These are phyloP conservation scores for Pristionchus entomophagus DNA, from an alignment of 2,888 invertebrate genomes.

Conservation along the genomic window DNA sequence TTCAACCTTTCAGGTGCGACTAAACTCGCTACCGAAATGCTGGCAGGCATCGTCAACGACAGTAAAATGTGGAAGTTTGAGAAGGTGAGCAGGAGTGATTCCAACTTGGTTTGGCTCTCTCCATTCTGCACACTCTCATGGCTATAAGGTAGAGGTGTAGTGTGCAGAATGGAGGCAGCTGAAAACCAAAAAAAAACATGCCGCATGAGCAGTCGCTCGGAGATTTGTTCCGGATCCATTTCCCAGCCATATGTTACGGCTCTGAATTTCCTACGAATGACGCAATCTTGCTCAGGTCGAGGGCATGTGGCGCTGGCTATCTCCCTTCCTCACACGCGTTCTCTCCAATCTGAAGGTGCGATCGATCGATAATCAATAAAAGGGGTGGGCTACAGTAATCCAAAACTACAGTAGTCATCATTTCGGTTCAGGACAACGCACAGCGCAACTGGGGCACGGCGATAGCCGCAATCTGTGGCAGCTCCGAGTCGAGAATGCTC, in stretches of 20 bases:
- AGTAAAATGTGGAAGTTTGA: constrained; percentile 77
- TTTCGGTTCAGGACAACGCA: constrained; percentile 79
- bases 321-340: constrained; percentile 82
- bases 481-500: constrained; percentile 84
- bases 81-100: constrained; percentile 47
- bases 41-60: constrained; percentile 86
- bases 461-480: constrained; percentile 81
- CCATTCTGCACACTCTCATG: too few species aligned
- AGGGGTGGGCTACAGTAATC: background rate
- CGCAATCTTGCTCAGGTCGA: constrained; percentile 57
- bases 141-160: too few species aligned
- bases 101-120: too few species aligned
- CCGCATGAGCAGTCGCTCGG: too few species aligned
- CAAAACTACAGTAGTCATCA: background rate
- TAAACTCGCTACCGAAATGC: constrained; percentile 86
- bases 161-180: too few species aligned
- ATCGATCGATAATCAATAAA: background rate
- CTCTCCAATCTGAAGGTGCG: constrained; percentile 72
- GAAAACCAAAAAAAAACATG: too few species aligned
- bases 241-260: background rate
- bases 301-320: constrained; percentile 81
- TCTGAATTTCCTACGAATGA: background rate
- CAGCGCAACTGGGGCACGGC: constrained; percentile 85
- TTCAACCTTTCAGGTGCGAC: constrained; percentile 32
- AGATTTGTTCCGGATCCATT: too few species aligned